phyloP scores from a whole-genome alignment of 2,113 vertebrate species.

The Globicephala melas region DNA sequence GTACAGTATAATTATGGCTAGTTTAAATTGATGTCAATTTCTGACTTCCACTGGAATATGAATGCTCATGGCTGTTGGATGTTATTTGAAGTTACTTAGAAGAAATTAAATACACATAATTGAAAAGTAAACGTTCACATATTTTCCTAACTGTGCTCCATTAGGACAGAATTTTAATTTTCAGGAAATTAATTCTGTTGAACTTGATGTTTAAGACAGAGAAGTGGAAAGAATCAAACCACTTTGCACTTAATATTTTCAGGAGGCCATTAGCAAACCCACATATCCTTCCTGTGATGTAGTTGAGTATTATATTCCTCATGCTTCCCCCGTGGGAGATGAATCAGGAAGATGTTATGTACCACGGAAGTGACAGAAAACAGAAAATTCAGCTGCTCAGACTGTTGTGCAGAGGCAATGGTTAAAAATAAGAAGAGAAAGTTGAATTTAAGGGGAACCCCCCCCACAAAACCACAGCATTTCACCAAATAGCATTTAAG shows the following conservation, averaged over 20 bases:
- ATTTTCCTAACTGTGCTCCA: conserved; percentile 49
- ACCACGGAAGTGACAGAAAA: background rate
- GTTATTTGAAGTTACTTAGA: conserved; percentile 41
- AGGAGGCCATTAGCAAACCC: conserved; percentile 46
- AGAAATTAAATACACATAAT: conserved; percentile 26
- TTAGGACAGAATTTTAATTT: conserved; percentile 62
- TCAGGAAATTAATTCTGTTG: conserved; percentile 57
- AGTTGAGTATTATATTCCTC: background rate
- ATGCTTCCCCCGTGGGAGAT: background rate
- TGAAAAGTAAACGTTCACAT: conserved; percentile 13
- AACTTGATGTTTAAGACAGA: conserved; percentile 41
- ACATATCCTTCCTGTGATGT: conserved; percentile 7
- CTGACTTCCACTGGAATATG: background rate
- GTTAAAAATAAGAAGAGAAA: background rate
- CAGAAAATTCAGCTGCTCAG: conserved; percentile 21
- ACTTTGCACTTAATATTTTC: conserved; percentile 41
- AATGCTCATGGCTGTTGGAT: background rate
- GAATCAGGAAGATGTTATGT: background rate
- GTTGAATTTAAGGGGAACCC: background rate
- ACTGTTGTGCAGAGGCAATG: background rate
- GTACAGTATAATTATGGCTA: background rate
- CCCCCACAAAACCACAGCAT: background rate
- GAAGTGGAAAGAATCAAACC: conserved; percentile 45
- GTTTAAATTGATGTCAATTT: conserved; percentile 21
- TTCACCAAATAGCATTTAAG: background rate